phyloP scores from a whole-genome alignment of 2,113 vertebrate genomes.

The Tyto alba region DNA sequence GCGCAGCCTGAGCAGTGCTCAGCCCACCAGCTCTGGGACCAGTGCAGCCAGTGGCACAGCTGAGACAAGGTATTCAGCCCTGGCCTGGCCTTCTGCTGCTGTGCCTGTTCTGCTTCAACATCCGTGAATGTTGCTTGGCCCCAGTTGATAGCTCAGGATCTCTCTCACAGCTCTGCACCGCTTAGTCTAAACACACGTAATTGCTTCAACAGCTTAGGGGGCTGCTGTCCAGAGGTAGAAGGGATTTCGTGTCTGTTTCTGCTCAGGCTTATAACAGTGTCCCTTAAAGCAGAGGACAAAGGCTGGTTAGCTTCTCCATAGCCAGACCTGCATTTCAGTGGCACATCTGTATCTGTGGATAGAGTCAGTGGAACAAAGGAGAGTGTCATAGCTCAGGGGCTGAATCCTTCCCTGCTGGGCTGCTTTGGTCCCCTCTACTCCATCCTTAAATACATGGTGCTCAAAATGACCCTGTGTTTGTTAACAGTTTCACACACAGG shows the following conservation, averaged over 20 bases:
- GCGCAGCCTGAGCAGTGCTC: background rate
- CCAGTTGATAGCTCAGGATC: background rate
- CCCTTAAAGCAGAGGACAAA: background rate
- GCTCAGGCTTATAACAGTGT: background rate
- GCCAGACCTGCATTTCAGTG: background rate
- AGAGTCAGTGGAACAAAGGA: background rate
- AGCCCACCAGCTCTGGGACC: background rate
- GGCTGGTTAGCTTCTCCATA: background rate
- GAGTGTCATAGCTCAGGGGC: background rate
- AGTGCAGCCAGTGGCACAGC: background rate
- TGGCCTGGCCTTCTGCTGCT: background rate
- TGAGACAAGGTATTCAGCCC: background rate
- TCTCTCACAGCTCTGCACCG: background rate
- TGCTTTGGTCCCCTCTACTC: background rate
- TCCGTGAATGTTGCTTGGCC: background rate
- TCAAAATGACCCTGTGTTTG: background rate
- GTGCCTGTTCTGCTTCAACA: background rate
- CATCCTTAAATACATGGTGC: background rate
- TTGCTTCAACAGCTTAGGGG: background rate
- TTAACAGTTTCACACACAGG: background rate
- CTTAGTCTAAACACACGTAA: background rate
- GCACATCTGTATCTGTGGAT: background rate
- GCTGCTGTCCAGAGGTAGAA: background rate
- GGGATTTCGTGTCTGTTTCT: background rate
- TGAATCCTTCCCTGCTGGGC: background rate